These are phyloP conservation scores for Rhagophthalmus giganteus DNA, from an alignment of 2,888 invertebrate genomes.

Conservation along the genomic window DNA sequence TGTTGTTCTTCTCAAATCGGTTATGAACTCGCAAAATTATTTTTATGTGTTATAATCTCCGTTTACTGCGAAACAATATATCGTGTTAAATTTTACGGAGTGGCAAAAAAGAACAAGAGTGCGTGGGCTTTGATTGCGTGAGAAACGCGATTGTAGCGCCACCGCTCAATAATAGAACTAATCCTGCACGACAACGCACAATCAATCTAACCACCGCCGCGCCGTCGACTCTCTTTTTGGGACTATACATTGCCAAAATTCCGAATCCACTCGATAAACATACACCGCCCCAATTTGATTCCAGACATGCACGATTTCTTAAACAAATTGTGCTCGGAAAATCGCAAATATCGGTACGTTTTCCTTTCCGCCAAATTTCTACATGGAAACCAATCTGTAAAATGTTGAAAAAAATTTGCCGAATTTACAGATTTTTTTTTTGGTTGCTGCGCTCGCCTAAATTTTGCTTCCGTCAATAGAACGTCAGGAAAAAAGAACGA, in stretches of 20 bases:
- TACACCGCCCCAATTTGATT: constrained; percentile 22
- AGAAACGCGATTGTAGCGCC: constrained; percentile 42
- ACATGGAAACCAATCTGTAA: not conserved
- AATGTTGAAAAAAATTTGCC: too few relatives aligned
- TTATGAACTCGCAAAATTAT: too few relatives aligned
- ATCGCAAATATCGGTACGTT: constrained; percentile 7
- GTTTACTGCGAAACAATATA: constrained; percentile 42
- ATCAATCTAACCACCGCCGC: constrained; percentile 43
- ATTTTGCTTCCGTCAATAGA: too few relatives aligned
- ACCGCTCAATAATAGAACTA: constrained; percentile 44
- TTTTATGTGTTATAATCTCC: too few relatives aligned
- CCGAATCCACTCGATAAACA: constrained; percentile 26
- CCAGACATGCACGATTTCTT: constrained; percentile 20
- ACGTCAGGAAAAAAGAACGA: too few relatives aligned
- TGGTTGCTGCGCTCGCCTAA: too few relatives aligned
- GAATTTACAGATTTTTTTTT: not conserved
- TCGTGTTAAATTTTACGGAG: constrained; percentile 47
- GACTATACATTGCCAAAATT: constrained; percentile 31
- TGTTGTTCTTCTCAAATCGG: too few relatives aligned
- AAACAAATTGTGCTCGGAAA: constrained; percentile 15
- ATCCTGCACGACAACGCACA: constrained; percentile 49
- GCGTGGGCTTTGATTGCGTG: constrained; percentile 41
- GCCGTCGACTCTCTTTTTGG: constrained; percentile 36
- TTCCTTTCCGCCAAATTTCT: constrained; percentile 1
- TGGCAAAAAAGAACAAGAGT: constrained; percentile 42